These are phyloP conservation scores for Suricata suricatta DNA, from an alignment of 2,113 vertebrate species.

Conservation along the genomic window DNA sequence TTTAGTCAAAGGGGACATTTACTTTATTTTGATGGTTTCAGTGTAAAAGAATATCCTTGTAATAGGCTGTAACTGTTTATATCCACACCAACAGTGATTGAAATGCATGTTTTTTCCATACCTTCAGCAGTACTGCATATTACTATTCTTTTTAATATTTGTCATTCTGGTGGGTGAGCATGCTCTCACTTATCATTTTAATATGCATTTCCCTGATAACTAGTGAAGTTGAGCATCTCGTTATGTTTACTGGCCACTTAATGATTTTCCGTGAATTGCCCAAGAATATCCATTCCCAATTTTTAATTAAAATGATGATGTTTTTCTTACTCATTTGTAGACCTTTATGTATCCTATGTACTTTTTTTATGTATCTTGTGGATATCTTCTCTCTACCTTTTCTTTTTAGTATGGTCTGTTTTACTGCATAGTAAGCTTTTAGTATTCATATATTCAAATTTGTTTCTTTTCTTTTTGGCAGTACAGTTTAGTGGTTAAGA, in stretches of 20 bases:
- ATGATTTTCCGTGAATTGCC: not conserved
- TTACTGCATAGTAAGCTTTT: not conserved
- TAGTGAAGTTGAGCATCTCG: not conserved
- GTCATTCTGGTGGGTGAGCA: not conserved
- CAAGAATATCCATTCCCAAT: not conserved
- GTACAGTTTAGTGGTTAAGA: not conserved
- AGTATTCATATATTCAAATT: not conserved
- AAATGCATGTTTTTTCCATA: not conserved
- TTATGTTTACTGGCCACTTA: not conserved
- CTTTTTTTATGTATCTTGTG: not conserved
- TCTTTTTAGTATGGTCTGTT: not conserved
- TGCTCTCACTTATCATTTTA: not conserved
- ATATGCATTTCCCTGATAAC: slow-evolving; percentile 18
- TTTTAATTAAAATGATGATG: not conserved
- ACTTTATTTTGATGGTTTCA: slow-evolving; percentile 28
- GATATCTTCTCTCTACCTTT: not conserved
- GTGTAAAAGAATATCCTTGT: slow-evolving; percentile 16
- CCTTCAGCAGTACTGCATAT: not conserved
- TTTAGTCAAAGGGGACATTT: slow-evolving; percentile 16
- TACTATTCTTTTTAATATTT: slow-evolving; percentile 21
- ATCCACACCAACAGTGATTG: not conserved
- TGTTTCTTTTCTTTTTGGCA: slow-evolving; percentile 22
- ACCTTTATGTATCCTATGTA: not conserved
- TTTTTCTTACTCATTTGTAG: not conserved
- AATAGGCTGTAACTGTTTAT: not conserved